These are phyloP conservation scores for Ischnus inquisitorius DNA, from an alignment of 2,888 invertebrate species.

Conservation along the genomic window DNA sequence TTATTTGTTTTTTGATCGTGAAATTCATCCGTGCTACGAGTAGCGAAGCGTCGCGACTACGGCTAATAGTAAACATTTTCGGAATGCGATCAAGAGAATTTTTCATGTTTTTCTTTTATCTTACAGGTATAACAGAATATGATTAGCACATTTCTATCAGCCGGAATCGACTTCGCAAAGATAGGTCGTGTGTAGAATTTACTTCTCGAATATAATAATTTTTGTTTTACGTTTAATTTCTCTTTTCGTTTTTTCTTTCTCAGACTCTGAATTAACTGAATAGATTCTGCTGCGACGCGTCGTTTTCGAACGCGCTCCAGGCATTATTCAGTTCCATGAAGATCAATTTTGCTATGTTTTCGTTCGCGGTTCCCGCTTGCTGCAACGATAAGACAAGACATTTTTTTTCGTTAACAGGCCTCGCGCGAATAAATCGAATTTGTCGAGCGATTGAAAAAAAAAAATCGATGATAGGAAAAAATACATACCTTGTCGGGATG, in stretches of 20 bases:
- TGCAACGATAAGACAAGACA: constrained; percentile 85
- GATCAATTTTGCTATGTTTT: constrained; percentile 97
- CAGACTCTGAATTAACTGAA: constrained; percentile 86
- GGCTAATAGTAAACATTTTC: constrained; percentile 69
- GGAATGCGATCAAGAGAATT: constrained; percentile 68
- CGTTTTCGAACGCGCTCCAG: constrained; percentile 98
- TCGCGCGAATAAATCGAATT: constrained; percentile 2
- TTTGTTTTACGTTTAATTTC: constrained; percentile 22
- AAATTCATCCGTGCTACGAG: constrained; percentile 30
- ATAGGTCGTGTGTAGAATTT: constrained; percentile 58
- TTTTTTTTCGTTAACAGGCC: constrained; percentile 33
- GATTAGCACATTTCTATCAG: constrained; percentile 67
- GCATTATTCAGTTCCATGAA: constrained; percentile 99
- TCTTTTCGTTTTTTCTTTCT: constrained; percentile 30
- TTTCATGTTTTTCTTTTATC: constrained; percentile 63
- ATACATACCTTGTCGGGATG: constrained; percentile 98
- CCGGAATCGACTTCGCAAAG: constrained; percentile 66
- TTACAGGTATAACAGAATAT: constrained; percentile 71
- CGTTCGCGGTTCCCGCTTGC: constrained; percentile 97
- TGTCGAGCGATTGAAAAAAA: constrained; percentile 12
- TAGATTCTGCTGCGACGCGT: constrained; percentile 92
- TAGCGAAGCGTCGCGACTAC: constrained; percentile 59
- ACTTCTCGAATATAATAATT: constrained; percentile 57
- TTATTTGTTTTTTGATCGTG: constrained; percentile 1
- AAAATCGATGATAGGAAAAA: background rate